Evolutionary conservation across 2,888 invertebrate genomes (phyloP), one percentile per base, ranked within the genome.

Genomic region (Blastobasis lacticolella): DNA sequence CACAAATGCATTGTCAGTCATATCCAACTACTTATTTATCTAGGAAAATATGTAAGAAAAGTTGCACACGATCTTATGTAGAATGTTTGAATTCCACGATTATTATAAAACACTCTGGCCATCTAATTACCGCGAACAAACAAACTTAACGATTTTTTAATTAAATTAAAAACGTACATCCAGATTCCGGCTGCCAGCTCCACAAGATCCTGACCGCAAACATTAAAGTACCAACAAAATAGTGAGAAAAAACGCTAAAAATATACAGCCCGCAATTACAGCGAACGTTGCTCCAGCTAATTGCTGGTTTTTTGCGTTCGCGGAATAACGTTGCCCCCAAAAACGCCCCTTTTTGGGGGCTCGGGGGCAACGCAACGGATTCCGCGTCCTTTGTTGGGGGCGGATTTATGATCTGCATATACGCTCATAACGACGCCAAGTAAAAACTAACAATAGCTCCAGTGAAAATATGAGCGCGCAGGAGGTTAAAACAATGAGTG

Each of bases 241-340:
- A 23, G 23, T 23, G 23, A 3, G 46, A 49, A 49, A 53, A 55
- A 55, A 50, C 46, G 44, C 36, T 41, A 46, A 45, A 52, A 55
- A 55, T n/a, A 51, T 51, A 55, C 46, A 42, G 41, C 49, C 48
- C 47, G 51, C 51, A 49, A 55, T 55, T 55, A 55, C 55, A 53
- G 48, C 49, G 38, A 37, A 42, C 52, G 55, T 49, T 55, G 54
- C 54, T 48, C 49, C 49, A 45, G 47, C 52, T 54, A 54, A 54
- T 54, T 54, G 54, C 54, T 48, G 46, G 23, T 52, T 54, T 56
- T 57, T 54, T 54, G 53, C 46, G 40, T 41, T 49, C 49, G 48
- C 54, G 53, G 53, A 53, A 53, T 51, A 51, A 56, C 50, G 49
- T 52, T 49, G 42, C 10, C 38, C 40, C 47, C 44, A 43, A 48